These are phyloP conservation scores for Epirrita christyi DNA, from an alignment of 2,888 invertebrate genomes.

Conservation along the genomic window DNA sequence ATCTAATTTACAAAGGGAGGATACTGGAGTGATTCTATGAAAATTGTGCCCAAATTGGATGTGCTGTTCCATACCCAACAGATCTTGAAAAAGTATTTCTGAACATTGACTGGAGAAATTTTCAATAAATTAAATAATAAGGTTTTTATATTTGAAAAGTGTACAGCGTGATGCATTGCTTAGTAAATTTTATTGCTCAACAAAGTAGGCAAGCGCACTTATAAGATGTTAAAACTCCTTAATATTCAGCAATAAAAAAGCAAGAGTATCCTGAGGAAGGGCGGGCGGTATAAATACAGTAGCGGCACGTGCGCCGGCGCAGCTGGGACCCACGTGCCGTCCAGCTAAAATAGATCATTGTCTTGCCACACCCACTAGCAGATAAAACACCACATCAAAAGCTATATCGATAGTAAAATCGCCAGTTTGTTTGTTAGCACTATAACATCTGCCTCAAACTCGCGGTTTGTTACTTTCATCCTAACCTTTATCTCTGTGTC, in stretches of 20 bases:
- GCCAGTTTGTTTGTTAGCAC: conserved; percentile 65
- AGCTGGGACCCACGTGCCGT: conserved; percentile 82
- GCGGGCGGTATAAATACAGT: conserved; percentile 75
- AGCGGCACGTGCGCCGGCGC: conserved; percentile 76
- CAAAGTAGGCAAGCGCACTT: neutral
- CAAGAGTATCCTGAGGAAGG: conserved; percentile 53
- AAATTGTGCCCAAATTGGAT: no score
- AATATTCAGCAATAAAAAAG: conserved; percentile 25
- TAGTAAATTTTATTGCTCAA: no score
- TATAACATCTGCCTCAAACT: conserved; percentile 37
- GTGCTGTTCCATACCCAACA: no score
- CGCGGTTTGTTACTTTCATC: conserved; percentile 50
- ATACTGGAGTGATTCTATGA: no score
- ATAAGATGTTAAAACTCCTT: conserved; percentile 6
- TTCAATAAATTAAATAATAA: no score
- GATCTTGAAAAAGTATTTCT: no score
- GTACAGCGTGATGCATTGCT: no score
- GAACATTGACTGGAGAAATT: no score
- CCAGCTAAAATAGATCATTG: conserved; percentile 83
- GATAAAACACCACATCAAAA: conserved; percentile 83
- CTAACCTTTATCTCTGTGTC: conserved; percentile 50
- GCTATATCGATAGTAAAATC: conserved; percentile 66
- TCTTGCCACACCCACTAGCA: conserved; percentile 79
- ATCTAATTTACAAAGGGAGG: no score
- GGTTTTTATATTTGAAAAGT: no score